phyloP scores from a whole-genome alignment of 1,140 invertebrate genomes.

The Aethina tumida region DNA sequence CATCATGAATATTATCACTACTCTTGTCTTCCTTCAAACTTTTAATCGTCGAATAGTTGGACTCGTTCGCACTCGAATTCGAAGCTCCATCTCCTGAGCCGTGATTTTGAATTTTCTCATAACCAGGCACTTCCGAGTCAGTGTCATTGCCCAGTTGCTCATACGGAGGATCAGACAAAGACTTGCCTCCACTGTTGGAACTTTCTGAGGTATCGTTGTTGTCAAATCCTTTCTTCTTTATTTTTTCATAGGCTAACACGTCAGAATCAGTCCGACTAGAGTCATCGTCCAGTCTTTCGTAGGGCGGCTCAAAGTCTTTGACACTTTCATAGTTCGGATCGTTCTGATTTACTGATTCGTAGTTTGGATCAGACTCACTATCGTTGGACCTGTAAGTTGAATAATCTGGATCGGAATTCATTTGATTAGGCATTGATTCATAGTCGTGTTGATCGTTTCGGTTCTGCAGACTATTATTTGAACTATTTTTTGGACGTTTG shows the following conservation, averaged over 20 bases:
- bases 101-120: constrained; percentile 17
- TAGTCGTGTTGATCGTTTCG: constrained; percentile 46
- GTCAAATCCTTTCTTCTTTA: constrained; percentile 25
- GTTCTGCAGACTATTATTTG: constrained; percentile 5
- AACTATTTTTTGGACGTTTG: constrained; percentile 35
- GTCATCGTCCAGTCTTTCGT: constrained; percentile 40
- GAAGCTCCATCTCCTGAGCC: neutral
- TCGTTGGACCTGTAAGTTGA: constrained; percentile 49
- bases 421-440: constrained; percentile 56
- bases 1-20: constrained; percentile 19
- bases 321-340: constrained; percentile 43
- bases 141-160: constrained; percentile 36
- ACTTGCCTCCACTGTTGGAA: constrained; percentile 22
- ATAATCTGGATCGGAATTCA: constrained; percentile 38
- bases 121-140: constrained; percentile 26
- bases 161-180: constrained; percentile 39
- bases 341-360: constrained; percentile 39
- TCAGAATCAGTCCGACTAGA: constrained; percentile 35
- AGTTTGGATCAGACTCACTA: constrained; percentile 49
- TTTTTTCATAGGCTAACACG: constrained; percentile 41
- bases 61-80: constrained; percentile 7
- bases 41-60: constrained; percentile 5
- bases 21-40: constrained; percentile 3
- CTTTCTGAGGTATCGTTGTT: constrained; percentile 24
- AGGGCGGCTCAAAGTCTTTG: constrained; percentile 45